Conservation (phyloP, 2,113 vertebrate genomes). For the Channa maculata region DNA sequence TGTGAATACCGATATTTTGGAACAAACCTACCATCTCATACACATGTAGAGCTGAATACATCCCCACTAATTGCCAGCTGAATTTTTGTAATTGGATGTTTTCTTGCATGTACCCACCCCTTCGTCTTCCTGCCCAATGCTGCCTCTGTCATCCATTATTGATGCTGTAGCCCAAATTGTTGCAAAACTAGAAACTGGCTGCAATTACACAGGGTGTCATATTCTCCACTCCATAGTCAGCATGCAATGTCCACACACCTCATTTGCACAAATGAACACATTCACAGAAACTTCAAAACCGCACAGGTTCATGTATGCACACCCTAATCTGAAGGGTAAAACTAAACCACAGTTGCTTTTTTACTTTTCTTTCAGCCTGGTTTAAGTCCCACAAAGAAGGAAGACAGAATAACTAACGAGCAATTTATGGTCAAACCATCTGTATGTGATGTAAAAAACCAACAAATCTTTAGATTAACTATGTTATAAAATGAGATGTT, state of each 20-base stretch:
- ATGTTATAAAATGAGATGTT: slow-evolving; percentile 23
- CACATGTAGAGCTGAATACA: slow-evolving; percentile 6
- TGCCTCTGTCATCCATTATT: slow-evolving; percentile 71
- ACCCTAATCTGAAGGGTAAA: slow-evolving; percentile 2
- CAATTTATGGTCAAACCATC: too few species aligned
- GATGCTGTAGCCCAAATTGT: slow-evolving; percentile 66
- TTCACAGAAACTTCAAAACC: too few species aligned
- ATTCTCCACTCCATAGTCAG: slow-evolving; percentile 35
- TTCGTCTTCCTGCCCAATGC: slow-evolving; percentile 6
- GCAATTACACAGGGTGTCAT: slow-evolving; percentile 51
- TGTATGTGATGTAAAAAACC: neutral
- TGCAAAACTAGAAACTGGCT: slow-evolving; percentile 52
- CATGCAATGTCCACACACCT: neutral
- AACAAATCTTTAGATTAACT: neutral
- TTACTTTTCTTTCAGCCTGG: neutral
- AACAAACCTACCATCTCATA: neutral
- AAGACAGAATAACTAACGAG: too few species aligned
- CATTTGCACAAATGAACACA: neutral
- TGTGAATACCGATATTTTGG: slow-evolving; percentile 11
- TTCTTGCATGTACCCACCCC: neutral
- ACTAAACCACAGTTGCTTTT: neutral
- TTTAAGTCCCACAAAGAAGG: too few species aligned
- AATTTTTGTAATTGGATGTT: slow-evolving; percentile 15
- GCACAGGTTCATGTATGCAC: neutral
- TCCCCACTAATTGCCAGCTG: slow-evolving; percentile 6